Conservation (phyloP, 2,113 vertebrate genomes). For the Dasyprocta punctata region DNA sequence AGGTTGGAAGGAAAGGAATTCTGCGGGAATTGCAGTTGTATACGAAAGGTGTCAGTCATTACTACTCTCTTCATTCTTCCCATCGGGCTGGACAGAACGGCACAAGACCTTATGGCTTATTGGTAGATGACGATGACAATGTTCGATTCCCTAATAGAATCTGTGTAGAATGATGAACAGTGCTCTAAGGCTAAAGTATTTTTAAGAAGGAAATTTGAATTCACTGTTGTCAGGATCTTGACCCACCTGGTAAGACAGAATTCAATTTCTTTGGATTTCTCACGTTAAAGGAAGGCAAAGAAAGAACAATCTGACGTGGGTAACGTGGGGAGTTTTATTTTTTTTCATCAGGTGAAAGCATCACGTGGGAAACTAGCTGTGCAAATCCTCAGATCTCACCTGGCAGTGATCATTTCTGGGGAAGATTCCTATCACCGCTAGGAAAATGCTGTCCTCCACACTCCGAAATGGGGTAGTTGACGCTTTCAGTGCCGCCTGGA, state of each 20-base stretch:
- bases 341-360: neutral
- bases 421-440: neutral
- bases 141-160: neutral
- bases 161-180: neutral
- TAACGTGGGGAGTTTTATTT: neutral
- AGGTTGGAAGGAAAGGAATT: neutral
- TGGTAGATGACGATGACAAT: neutral
- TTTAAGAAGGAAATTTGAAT: constrained; percentile 15
- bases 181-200: neutral
- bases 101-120: neutral
- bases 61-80: neutral
- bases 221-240: neutral
- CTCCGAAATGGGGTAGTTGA: neutral
- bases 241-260: neutral
- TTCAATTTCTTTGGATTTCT: neutral
- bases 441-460: neutral
- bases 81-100: neutral
- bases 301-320: neutral
- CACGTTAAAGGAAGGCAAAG: neutral
- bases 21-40: neutral
- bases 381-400: neutral
- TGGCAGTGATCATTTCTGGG: neutral
- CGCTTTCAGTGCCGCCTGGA: neutral
- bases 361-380: neutral
- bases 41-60: neutral